Conservation (phyloP, 2,888 invertebrate genomes). For the Acheta domesticus region DNA sequence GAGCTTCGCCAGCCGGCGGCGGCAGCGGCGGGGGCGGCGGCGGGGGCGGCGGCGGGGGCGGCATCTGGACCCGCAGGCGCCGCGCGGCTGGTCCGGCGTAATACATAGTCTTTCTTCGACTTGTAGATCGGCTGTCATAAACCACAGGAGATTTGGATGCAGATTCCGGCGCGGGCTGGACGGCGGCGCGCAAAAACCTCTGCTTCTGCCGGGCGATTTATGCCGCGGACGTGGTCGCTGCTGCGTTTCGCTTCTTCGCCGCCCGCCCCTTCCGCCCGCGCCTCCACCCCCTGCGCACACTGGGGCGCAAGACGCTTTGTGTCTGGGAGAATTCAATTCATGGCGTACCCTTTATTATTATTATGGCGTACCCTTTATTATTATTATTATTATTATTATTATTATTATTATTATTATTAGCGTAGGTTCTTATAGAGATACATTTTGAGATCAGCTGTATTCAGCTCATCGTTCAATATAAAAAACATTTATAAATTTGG, state of each 20-base stretch:
- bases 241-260: background rate
- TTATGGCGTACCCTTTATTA: no score
- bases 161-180: slow-evolving; percentile 22
- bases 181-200: background rate
- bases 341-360: no score
- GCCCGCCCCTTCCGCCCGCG: background rate
- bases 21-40: background rate
- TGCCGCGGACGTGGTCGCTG: background rate
- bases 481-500: no score
- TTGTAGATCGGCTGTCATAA: slow-evolving; percentile 33
- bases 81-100: slow-evolving; percentile 18
- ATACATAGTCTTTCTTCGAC: slow-evolving; percentile 28
- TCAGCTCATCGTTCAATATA: no score
- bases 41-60: background rate
- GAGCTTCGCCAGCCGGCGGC: background rate
- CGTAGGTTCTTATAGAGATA: no score
- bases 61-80: background rate
- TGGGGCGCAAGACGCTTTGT: no score
- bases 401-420: no score
- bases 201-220: background rate
- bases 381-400: no score
- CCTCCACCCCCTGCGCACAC: no score
- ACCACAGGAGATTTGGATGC: slow-evolving; percentile 31
- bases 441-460: no score
- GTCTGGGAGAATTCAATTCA: no score